These are phyloP conservation scores for Drosophila sp. DNA, from an alignment of 1,140 invertebrate genomes.

Conservation along the genomic window DNA sequence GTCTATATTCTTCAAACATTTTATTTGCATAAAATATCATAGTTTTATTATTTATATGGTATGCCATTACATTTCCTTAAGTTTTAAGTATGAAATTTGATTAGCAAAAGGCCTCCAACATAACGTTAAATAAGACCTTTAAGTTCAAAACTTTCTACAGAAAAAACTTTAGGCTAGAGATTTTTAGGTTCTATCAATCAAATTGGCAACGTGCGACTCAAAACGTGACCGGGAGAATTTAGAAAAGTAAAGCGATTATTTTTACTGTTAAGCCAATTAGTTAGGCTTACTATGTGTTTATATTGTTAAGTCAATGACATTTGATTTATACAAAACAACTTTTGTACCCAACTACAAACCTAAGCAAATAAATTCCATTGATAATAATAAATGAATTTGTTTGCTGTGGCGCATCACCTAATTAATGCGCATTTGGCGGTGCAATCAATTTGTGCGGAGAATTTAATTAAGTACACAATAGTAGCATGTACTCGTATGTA, in stretches of 20 bases:
- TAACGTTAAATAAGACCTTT: background rate
- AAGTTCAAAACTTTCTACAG: background rate
- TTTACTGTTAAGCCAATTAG: constrained; percentile 69
- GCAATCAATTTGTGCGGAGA: constrained; percentile 7
- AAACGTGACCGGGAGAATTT: constrained; percentile 46
- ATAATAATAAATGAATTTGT: constrained; percentile 37
- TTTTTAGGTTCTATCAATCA: background rate
- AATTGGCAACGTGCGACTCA: constrained; percentile 14
- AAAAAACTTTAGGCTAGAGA: background rate
- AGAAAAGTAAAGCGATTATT: constrained; percentile 53
- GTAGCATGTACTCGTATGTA: background rate
- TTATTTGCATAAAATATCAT: background rate
- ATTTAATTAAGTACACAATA: constrained; percentile 20
- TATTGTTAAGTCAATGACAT: constrained; percentile 55
- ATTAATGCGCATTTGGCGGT: constrained; percentile 23
- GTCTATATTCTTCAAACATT: background rate
- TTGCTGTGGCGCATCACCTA: constrained; percentile 20
- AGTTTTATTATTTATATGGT: background rate
- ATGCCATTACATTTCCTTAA: background rate
- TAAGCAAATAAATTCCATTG: constrained; percentile 22
- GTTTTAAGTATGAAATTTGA: background rate
- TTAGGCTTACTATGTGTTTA: constrained; percentile 30
- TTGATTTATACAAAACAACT: constrained; percentile 11
- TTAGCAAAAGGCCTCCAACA: background rate
- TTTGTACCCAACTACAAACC: constrained; percentile 21